phyloP scores from a whole-genome alignment of 2,797 vertebrate genomes.

The Crypturellus tataupa region DNA sequence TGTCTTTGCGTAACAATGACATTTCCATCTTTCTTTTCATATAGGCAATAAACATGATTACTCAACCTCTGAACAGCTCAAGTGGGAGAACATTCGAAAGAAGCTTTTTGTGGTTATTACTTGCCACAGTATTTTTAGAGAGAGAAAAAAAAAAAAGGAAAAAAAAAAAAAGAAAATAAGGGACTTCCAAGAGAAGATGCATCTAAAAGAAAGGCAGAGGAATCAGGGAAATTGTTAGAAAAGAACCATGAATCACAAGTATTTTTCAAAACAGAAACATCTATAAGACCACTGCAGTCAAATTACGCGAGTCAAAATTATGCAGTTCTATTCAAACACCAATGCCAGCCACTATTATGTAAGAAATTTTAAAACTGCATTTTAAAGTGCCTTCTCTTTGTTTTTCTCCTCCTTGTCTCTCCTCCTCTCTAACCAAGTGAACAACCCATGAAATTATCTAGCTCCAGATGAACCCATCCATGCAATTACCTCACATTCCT shows the following conservation, averaged over 20 bases:
- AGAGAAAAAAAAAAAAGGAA: not conserved
- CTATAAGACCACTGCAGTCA: constrained; percentile 5
- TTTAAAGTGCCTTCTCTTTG: constrained; percentile 18
- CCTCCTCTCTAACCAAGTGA: constrained; percentile 42
- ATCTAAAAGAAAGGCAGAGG: not conserved
- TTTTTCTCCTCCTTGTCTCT: constrained; percentile 28
- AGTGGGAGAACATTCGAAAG: not conserved
- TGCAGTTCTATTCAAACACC: not conserved
- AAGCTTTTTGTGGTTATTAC: not conserved
- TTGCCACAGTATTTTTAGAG: not conserved
- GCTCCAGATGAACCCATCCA: constrained; percentile 65
- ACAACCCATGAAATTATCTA: constrained; percentile 72
- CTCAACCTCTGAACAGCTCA: not conserved
- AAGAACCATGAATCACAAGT: not conserved
- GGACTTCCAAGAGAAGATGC: not conserved
- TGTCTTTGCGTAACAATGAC: not conserved
- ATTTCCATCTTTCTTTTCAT: not conserved
- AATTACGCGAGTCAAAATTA: not conserved
- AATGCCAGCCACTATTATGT: not conserved
- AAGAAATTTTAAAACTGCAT: not conserved
- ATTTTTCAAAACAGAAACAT: not conserved
- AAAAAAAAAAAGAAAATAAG: not conserved
- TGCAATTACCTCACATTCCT: constrained; percentile 48
- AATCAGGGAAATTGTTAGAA: not conserved
- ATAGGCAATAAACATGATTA: not conserved